Conservation (phyloP, 1,140 invertebrate genomes). For the Liolophura sinensis region DNA sequence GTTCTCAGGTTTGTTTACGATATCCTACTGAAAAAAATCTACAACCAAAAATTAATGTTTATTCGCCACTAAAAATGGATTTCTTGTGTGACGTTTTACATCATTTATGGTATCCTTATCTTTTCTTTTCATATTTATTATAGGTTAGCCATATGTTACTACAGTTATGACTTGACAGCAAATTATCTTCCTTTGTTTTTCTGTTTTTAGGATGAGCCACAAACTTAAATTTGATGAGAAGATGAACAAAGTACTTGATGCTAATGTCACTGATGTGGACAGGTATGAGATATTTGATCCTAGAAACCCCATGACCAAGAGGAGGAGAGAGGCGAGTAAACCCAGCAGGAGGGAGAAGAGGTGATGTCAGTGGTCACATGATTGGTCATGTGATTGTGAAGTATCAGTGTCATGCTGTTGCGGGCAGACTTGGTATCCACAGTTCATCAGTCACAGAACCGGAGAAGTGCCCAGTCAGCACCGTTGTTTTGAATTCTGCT, state of each 20-base stretch:
- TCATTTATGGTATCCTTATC: too few relatives aligned
- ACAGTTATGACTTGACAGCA: neutral
- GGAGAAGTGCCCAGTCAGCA: too few relatives aligned
- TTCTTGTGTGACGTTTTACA: constrained; percentile 1
- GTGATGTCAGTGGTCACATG: neutral
- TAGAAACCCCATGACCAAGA: constrained; percentile 89
- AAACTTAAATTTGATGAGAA: constrained; percentile 78
- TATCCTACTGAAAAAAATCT: too few relatives aligned
- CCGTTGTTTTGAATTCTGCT: too few relatives aligned
- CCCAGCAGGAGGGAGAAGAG: constrained; percentile 36
- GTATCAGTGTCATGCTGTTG: too few relatives aligned
- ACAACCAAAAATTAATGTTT: too few relatives aligned
- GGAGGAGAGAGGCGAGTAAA: constrained; percentile 71
- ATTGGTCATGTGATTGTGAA: too few relatives aligned
- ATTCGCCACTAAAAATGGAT: too few relatives aligned
- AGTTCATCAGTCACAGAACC: too few relatives aligned
- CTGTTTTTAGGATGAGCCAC: constrained; percentile 74
- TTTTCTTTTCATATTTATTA: neutral
- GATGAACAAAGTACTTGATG: constrained; percentile 87
- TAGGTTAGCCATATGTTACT: too few relatives aligned
- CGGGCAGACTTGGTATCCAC: too few relatives aligned
- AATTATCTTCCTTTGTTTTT: neutral
- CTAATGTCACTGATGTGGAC: constrained; percentile 79
- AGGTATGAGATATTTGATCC: constrained; percentile 98
- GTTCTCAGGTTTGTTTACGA: too few relatives aligned